Evolutionary conservation across 2,888 invertebrate genomes (phyloP), one percentile per base, ranked within the genome.

Genomic region (Ernsta delagoae): DNA sequence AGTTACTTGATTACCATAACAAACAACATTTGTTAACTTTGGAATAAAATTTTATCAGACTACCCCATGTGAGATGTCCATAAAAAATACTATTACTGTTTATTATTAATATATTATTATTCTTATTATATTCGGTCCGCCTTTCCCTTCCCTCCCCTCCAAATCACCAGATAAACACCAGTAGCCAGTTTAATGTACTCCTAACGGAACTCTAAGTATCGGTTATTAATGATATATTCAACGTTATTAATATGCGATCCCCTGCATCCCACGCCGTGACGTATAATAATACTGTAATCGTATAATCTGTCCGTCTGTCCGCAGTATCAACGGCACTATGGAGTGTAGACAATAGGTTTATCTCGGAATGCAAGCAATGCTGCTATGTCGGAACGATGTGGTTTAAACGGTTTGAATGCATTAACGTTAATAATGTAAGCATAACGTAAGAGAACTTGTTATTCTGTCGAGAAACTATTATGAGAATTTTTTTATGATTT

Each of bases 291-390:
- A n/a, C n/a, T n/a, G n/a, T n/a, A n/a, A n/a, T n/a, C n/a, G 59
- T 77, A 80, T 81, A 80, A 67, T 80, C 82, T 78, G 76, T 76
- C 75, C 68, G 77, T 75, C 77, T 68, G 72, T 68, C 73, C 71
- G 70, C 73, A 53, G 24, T 70, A 65, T 73, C 71, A 62, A 36
- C 72, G 34, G 53, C 56, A 54, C 54, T 63, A 39, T 56, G 61
- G 54, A 50, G 12, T 71, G 72, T 72, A 84, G 80, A 87, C 88
- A 87, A 88, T 87, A 81, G 83, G 62, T 69, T 71, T 75, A 79
- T 87, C 85, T 83, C 80, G 79, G 82, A 84, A 86, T 83, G 86
- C 79, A 73, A 67, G 79, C 82, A 84, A 86, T 83, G 86, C 79
- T 73, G 68, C 76, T 76, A 71, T 82, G 80, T 81, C 80, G 71